Percentiles rank a stretch among this genome's conserved stretches.
Evolutionary conservation across 2,113 vertebrate genomes (phyloP).

Genomic region (Plectropomus leopardus): DNA sequence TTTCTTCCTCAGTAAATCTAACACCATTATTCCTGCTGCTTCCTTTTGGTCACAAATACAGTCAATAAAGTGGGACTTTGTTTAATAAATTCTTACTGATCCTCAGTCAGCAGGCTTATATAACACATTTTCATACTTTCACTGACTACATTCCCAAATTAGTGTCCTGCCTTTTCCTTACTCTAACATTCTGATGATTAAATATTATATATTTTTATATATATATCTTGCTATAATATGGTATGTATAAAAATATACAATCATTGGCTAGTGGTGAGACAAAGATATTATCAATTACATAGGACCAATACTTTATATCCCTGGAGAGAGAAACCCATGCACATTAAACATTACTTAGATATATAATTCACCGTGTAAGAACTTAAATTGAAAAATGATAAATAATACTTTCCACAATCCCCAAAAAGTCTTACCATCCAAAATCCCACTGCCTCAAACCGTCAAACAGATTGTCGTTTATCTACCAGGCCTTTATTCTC

Average conservation of each 20-base stretch:
- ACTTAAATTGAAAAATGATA: slow-evolving; percentile 37
- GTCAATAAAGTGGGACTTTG: slow-evolving; percentile 39
- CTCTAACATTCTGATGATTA: slow-evolving; percentile 79
- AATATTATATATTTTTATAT: slow-evolving; percentile 77
- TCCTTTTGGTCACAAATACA: slow-evolving; percentile 54
- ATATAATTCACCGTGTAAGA: slow-evolving; percentile 58
- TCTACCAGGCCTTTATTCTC: background rate
- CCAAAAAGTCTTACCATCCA: slow-evolving; percentile 10
- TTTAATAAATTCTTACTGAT: slow-evolving; percentile 58
- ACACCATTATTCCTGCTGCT: slow-evolving; percentile 26
- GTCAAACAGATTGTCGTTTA: slow-evolving; percentile 60
- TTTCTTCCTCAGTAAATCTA: slow-evolving; percentile 26
- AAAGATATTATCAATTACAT: slow-evolving; percentile 71
- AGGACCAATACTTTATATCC: slow-evolving; percentile 68
- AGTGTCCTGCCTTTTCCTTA: slow-evolving; percentile 44
- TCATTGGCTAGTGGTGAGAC: slow-evolving; percentile 81
- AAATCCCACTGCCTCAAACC: slow-evolving; percentile 31
- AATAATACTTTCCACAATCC: slow-evolving; percentile 36
- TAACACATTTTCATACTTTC: slow-evolving; percentile 34
- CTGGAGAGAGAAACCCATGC: slow-evolving; percentile 68
- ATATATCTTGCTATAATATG: slow-evolving; percentile 68
- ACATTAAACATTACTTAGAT: slow-evolving; percentile 60
- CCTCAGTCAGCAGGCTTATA: slow-evolving; percentile 46
- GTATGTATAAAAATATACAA: slow-evolving; percentile 85
- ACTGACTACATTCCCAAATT: slow-evolving; percentile 66